These are phyloP conservation scores for Melanaphis sacchari DNA, from an alignment of 1,140 invertebrate species.

Conservation along the genomic window DNA sequence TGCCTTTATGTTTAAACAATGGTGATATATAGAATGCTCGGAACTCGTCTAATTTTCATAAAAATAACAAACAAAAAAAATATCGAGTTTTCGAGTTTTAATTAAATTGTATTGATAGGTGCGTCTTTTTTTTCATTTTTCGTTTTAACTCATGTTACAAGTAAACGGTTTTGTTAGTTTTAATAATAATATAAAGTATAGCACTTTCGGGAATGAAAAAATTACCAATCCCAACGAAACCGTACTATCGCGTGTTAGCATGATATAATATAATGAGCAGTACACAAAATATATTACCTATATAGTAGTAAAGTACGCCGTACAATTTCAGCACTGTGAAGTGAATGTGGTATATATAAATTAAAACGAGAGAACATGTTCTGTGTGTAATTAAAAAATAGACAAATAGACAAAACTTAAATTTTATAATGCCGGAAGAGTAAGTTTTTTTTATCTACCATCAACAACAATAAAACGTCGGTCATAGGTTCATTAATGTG, in stretches of 20 bases:
- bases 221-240: neutral
- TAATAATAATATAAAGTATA: neutral
- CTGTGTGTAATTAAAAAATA: neutral
- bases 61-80: neutral
- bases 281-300: neutral
- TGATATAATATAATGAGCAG: neutral
- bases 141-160: too few species aligned
- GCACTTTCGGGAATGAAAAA: neutral
- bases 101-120: neutral
- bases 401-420: neutral
- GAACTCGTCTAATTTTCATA: neutral
- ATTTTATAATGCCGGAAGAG: too few species aligned
- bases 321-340: neutral
- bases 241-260: too few species aligned
- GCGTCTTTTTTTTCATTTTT: neutral
- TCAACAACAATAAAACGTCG: neutral
- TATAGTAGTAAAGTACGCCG: neutral
- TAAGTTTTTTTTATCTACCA: neutral
- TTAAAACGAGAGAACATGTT: neutral
- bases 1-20: neutral
- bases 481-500: constrained; percentile 2
- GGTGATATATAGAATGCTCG: neutral
- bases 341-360: neutral
- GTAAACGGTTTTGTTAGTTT: neutral
- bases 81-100: neutral